A percentile compares a stretch with the other conserved stretches of the same genome.
phyloP scores from a whole-genome alignment of 2,113 vertebrate species.

The Epinephelus fuscoguttatus region DNA sequence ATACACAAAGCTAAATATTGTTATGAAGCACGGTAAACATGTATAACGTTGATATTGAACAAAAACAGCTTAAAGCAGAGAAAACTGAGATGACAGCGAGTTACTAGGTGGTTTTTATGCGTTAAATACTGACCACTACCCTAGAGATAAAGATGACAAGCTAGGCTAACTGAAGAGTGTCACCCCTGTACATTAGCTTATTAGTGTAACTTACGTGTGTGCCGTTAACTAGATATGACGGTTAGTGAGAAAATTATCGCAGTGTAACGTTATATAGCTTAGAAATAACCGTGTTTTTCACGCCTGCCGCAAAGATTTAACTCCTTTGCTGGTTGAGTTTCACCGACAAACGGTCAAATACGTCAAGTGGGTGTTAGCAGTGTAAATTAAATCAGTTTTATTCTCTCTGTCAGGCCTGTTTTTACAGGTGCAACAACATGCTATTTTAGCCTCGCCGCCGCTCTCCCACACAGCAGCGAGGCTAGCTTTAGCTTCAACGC shows the following conservation, averaged over 20 bases:
- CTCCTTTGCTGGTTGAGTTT: background rate
- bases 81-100: conserved; percentile 30
- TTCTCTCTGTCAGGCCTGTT: conserved; percentile 69
- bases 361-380: conserved; percentile 4
- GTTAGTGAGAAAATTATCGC: conserved; percentile 27
- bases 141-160: conserved; percentile 45
- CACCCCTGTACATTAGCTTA: conserved; percentile 56
- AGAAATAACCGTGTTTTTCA: conserved; percentile 27
- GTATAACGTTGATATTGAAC: conserved; percentile 9
- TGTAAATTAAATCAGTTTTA: conserved; percentile 19
- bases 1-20: conserved; percentile 16
- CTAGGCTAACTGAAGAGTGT: conserved; percentile 32
- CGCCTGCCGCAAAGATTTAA: conserved; percentile 6
- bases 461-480: conserved; percentile 73
- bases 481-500: conserved; percentile 78
- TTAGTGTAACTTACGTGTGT: conserved; percentile 37
- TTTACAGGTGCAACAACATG: conserved; percentile 80
- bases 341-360: conserved; percentile 22
- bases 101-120: conserved; percentile 32
- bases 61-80: conserved; percentile 29
- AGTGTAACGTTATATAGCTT: conserved; percentile 30
- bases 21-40: conserved; percentile 24
- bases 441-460: conserved; percentile 76
- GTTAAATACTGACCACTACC: conserved; percentile 52
- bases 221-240: conserved; percentile 39